Conservation (phyloP, 2,113 vertebrate genomes). For the Varanus salvator region DNA sequence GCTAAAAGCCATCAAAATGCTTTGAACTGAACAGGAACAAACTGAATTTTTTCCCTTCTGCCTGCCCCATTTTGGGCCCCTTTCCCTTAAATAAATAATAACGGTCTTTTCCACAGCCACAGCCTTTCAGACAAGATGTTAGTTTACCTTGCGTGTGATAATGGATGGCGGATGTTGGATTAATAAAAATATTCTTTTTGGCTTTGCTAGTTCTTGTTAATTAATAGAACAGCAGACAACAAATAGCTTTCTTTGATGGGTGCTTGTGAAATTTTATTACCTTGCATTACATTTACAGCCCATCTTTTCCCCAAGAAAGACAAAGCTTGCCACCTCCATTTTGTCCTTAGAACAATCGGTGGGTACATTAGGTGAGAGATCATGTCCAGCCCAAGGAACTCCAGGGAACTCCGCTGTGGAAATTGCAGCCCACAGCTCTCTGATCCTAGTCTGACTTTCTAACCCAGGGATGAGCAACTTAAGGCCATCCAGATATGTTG, state of each 20-base stretch:
- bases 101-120: slow-evolving; percentile 1
- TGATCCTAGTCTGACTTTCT: too few relatives aligned
- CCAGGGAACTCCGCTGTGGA: too few relatives aligned
- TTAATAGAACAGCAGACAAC: neutral
- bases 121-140: neutral
- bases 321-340: too few relatives aligned
- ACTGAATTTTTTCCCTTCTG: neutral
- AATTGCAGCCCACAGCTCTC: too few relatives aligned
- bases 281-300: too few relatives aligned
- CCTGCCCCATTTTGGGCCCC: slow-evolving; percentile 6
- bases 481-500: too few relatives aligned
- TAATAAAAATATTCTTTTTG: neutral
- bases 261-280: neutral
- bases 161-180: slow-evolving; percentile 9
- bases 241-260: neutral
- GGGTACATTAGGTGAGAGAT: too few relatives aligned
- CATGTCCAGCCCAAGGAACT: too few relatives aligned
- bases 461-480: too few relatives aligned
- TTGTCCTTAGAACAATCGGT: too few relatives aligned
- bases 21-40: slow-evolving; percentile 16
- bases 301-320: too few relatives aligned
- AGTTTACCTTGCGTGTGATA: slow-evolving; percentile 4
- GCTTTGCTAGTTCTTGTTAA: slow-evolving; percentile 4
- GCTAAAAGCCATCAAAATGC: neutral
- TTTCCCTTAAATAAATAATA: slow-evolving; percentile 25